Percentiles rank a stretch among this genome's conserved stretches.
These are phyloP conservation scores for Autographa gamma DNA, from an alignment of 2,888 invertebrate genomes.

Conservation along the genomic window DNA sequence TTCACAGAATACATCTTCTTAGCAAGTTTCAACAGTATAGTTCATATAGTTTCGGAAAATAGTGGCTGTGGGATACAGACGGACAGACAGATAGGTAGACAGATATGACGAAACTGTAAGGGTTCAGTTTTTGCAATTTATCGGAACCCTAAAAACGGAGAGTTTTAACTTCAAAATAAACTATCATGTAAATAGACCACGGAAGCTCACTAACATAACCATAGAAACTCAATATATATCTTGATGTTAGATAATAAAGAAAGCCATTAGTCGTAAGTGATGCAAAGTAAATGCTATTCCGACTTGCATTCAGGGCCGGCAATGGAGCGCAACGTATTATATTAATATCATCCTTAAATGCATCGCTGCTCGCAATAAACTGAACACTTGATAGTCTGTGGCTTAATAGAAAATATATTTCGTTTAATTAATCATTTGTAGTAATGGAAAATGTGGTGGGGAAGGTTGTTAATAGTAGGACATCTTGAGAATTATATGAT, in stretches of 20 bases:
- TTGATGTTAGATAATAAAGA: slow-evolving; percentile 47
- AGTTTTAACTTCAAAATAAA: slow-evolving; percentile 4
- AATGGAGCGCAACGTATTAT: slow-evolving; percentile 54
- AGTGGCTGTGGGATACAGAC: too few species aligned
- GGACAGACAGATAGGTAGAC: too few species aligned
- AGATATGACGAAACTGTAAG: too few species aligned
- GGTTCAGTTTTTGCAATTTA: too few species aligned
- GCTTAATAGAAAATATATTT: slow-evolving; percentile 42
- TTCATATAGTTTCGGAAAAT: too few species aligned
- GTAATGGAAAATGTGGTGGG: background rate
- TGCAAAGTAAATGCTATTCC: slow-evolving; percentile 36
- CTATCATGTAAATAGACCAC: slow-evolving; percentile 9
- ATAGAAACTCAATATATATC: slow-evolving; percentile 44
- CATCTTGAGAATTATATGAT: background rate
- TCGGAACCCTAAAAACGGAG: too few species aligned
- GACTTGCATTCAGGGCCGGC: slow-evolving; percentile 28
- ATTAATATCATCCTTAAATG: slow-evolving; percentile 56
- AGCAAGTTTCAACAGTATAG: too few species aligned
- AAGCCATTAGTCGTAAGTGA: slow-evolving; percentile 40
- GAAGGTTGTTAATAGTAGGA: background rate
- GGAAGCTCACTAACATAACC: slow-evolving; percentile 27
- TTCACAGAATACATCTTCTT: too few species aligned
- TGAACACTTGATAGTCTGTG: slow-evolving; percentile 15
- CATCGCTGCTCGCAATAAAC: slow-evolving; percentile 43
- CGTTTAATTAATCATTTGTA: slow-evolving; percentile 27